Conservation (phyloP, 1,140 invertebrate species). For the Cydia strobilella region DNA sequence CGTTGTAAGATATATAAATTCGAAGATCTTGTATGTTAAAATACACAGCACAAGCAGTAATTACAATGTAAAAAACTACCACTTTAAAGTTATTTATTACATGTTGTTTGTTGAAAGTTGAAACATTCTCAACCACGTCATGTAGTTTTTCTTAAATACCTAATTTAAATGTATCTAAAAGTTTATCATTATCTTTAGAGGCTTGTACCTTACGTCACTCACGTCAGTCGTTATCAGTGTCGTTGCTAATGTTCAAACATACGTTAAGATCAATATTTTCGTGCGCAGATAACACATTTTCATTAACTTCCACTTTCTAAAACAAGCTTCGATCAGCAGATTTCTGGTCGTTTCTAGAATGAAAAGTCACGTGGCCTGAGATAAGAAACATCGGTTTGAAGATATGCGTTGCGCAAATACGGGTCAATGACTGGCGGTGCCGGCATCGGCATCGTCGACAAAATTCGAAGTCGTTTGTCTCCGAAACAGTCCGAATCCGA, state of each 20-base stretch:
- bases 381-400: conserved; percentile 45
- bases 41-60: not conserved
- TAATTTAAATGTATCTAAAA: conserved; percentile 4
- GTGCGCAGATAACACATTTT: conserved; percentile 25
- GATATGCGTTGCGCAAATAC: conserved; percentile 48
- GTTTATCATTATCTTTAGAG: conserved; percentile 17
- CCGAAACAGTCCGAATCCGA: conserved; percentile 35
- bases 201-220: conserved; percentile 15
- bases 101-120: conserved; percentile 1
- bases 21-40: not conserved
- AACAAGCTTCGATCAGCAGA: not conserved
- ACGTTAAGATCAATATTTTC: conserved; percentile 49
- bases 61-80: not conserved
- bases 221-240: conserved; percentile 34
- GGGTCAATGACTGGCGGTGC: conserved; percentile 52
- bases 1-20: not conserved
- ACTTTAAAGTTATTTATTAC: conserved; percentile 6
- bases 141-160: not conserved
- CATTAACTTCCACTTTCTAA: conserved; percentile 24
- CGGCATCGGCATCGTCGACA: conserved; percentile 43
- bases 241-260: conserved; percentile 44
- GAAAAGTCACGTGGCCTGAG: conserved; percentile 28
- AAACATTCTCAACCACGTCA: not conserved
- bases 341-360: conserved; percentile 1
- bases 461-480: conserved; percentile 52